Evolutionary conservation across 2,797 vertebrate species (phyloP).

Genomic region (Sebastes itinus): DNA sequence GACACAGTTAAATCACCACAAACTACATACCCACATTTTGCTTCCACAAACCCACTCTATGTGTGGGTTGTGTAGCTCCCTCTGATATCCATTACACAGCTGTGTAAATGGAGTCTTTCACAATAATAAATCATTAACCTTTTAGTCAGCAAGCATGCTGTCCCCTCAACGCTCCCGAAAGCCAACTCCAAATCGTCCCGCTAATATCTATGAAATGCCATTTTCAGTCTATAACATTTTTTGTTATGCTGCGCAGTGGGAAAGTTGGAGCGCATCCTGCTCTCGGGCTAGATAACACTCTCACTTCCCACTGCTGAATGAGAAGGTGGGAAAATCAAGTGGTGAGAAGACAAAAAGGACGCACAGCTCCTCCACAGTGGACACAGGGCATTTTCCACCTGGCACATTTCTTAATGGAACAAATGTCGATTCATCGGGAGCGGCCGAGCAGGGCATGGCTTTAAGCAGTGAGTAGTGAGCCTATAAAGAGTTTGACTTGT

Average conservation of each 20-base stretch:
- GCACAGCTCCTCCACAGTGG: conserved; percentile 41
- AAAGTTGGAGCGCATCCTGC: conserved; percentile 68
- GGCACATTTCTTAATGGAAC: conserved; percentile 68
- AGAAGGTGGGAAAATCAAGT: conserved; percentile 71
- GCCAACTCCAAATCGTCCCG: background rate
- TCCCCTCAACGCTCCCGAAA: background rate
- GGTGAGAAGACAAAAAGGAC: conserved; percentile 65
- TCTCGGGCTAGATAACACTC: conserved; percentile 70
- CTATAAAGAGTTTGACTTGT: background rate
- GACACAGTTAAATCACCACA: conserved; percentile 4
- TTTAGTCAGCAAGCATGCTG: conserved; percentile 13
- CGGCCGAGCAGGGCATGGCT: conserved; percentile 72
- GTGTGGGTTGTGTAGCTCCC: conserved; percentile 6
- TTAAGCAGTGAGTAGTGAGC: conserved; percentile 74
- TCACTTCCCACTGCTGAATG: conserved; percentile 69
- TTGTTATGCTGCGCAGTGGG: conserved; percentile 49
- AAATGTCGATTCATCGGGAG: conserved; percentile 58
- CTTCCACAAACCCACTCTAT: conserved; percentile 30
- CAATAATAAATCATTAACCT: conserved; percentile 74
- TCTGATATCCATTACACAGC: conserved; percentile 35
- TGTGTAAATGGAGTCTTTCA: conserved; percentile 66
- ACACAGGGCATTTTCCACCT: conserved; percentile 52
- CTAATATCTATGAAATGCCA: conserved; percentile 47
- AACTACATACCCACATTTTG: background rate
- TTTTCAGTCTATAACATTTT: conserved; percentile 50